A percentile compares a stretch with the other conserved stretches of the same genome.
Conservation (phyloP, 64 coral and sea anemone species). For the Catalaphyllia jardinei region DNA sequence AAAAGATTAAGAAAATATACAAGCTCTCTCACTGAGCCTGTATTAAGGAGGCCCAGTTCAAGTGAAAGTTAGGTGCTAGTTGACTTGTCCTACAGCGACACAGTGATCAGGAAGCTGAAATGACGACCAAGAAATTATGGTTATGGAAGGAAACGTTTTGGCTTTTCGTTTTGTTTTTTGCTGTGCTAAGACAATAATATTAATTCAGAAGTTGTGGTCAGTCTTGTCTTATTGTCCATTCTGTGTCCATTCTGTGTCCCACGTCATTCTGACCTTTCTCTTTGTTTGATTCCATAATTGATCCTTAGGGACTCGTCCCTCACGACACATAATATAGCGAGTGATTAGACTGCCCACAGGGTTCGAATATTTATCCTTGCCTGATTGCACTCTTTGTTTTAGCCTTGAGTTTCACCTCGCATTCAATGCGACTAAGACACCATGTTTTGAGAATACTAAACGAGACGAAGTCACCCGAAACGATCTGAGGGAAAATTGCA, state of each 20-base stretch:
- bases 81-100: no score
- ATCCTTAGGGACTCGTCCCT: neutral
- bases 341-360: neutral
- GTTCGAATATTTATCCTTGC: neutral
- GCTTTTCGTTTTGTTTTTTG: no score
- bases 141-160: no score
- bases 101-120: no score
- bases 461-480: no score
- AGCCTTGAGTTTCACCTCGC: neutral
- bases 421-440: neutral
- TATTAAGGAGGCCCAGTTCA: no score
- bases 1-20: no score
- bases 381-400: neutral
- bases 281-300: neutral
- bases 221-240: neutral
- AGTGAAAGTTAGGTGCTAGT: no score
- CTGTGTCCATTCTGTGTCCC: neutral
- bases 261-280: neutral
- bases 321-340: neutral
- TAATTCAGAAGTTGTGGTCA: no score
- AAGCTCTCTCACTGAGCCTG: no score
- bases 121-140: no score
- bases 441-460: neutral
- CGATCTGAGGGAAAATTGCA: neutral
- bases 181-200: no score